Evolutionary conservation across 2,797 vertebrate species (phyloP).

Genomic region (Rhynchotus rufescens): DNA sequence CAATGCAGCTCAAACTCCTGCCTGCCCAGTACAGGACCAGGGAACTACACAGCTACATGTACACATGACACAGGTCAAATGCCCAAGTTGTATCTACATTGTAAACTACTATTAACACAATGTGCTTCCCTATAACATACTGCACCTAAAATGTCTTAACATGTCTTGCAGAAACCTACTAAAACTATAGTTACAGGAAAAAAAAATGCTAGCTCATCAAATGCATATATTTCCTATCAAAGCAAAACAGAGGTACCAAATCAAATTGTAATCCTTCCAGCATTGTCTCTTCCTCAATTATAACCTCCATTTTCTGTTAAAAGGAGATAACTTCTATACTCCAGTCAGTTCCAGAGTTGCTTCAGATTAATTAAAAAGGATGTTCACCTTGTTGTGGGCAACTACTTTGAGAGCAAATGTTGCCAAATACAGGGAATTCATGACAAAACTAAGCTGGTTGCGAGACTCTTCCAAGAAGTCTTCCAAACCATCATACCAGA

Average conservation of each 20-base stretch:
- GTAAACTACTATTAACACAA: fast-evolving
- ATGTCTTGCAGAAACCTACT: background rate
- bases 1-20: background rate
- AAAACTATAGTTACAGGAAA: background rate
- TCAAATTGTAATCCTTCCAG: background rate
- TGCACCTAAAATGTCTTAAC: background rate
- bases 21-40: background rate
- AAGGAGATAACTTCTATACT: background rate
- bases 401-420: slow-evolving; percentile 97
- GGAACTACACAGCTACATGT: background rate
- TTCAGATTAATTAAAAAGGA: background rate
- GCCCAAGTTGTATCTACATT: background rate
- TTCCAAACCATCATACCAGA: slow-evolving; percentile 98
- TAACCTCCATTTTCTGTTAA: background rate
- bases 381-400: slow-evolving; percentile 93
- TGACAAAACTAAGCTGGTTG: slow-evolving; percentile 98
- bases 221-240: background rate
- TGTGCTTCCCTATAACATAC: background rate
- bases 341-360: background rate
- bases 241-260: background rate
- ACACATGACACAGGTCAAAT: background rate
- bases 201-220: background rate
- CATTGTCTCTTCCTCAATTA: background rate
- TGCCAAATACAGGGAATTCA: slow-evolving; percentile 97
- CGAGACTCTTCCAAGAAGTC: slow-evolving; percentile 97